Percentiles rank a stretch among this genome's conserved stretches.
Evolutionary conservation across 2,113 vertebrate species (phyloP).

Genomic region (Otus sunia): DNA sequence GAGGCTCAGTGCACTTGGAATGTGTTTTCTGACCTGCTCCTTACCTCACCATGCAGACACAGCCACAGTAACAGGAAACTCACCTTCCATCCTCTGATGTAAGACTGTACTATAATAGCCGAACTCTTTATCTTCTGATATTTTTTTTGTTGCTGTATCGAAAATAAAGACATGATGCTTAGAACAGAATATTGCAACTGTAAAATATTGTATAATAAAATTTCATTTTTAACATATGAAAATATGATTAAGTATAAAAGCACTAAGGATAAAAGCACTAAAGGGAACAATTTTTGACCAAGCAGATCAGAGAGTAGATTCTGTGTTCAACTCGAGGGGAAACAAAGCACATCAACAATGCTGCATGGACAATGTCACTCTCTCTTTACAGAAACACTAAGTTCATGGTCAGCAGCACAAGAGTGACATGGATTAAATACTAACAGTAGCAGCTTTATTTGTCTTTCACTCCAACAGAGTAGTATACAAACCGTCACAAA

Average conservation of each 20-base stretch:
- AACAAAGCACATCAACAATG: constrained; percentile 24
- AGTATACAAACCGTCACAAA: neutral
- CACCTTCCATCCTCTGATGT: constrained; percentile 96
- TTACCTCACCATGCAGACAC: neutral
- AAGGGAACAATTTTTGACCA: neutral
- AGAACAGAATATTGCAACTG: neutral
- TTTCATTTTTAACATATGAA: neutral
- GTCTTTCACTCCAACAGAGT: neutral
- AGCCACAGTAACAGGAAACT: neutral
- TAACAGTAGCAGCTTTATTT: constrained; percentile 36
- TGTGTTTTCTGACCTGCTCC: neutral
- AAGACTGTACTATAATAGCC: constrained; percentile 89
- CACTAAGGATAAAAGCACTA: neutral
- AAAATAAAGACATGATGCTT: neutral
- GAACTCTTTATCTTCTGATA: constrained; percentile 88
- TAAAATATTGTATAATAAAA: neutral
- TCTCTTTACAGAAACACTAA: constrained; percentile 22
- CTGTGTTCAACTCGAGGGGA: neutral
- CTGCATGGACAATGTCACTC: neutral
- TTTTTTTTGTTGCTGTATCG: constrained; percentile 89
- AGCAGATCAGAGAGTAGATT: neutral
- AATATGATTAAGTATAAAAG: neutral
- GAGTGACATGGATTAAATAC: constrained; percentile 8
- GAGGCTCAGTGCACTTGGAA: neutral
- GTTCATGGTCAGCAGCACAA: constrained; percentile 23